Percentiles rank a stretch among this genome's conserved stretches.
phyloP scores from a whole-genome alignment of 2,113 vertebrate genomes.

The Ploceus nigricollis region DNA sequence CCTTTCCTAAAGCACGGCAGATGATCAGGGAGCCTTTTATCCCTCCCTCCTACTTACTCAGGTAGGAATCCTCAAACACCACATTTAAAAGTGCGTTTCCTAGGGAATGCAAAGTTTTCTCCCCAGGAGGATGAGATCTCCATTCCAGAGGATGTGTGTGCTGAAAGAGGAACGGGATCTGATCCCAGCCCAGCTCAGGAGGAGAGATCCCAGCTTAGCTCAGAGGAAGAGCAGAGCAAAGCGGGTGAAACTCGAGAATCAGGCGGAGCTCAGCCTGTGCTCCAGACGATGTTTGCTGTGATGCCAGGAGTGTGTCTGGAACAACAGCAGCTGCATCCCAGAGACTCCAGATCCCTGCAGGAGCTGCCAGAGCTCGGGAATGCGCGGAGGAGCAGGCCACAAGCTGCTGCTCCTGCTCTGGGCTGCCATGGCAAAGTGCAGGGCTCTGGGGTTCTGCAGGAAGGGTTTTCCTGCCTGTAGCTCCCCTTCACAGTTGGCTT shows the following conservation, averaged over 20 bases:
- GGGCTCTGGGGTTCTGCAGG: accelerated
- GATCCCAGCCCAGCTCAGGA: neutral
- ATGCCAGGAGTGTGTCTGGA: neutral
- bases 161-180: neutral
- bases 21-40: neutral
- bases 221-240: neutral
- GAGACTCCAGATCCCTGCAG: neutral
- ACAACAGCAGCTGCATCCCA: neutral
- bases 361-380: neutral
- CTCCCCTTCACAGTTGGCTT: accelerated
- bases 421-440: accelerated
- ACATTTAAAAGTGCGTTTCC: neutral
- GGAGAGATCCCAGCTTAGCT: neutral
- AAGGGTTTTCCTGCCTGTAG: neutral
- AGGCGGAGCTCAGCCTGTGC: neutral
- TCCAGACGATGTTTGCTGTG: neutral
- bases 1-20: neutral
- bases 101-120: neutral
- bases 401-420: accelerated
- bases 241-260: neutral
- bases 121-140: neutral
- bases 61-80: neutral
- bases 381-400: neutral
- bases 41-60: neutral
- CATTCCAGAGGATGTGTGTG: neutral